Conservation (phyloP, 2,113 vertebrate species). For the Paedocypris sp. region DNA sequence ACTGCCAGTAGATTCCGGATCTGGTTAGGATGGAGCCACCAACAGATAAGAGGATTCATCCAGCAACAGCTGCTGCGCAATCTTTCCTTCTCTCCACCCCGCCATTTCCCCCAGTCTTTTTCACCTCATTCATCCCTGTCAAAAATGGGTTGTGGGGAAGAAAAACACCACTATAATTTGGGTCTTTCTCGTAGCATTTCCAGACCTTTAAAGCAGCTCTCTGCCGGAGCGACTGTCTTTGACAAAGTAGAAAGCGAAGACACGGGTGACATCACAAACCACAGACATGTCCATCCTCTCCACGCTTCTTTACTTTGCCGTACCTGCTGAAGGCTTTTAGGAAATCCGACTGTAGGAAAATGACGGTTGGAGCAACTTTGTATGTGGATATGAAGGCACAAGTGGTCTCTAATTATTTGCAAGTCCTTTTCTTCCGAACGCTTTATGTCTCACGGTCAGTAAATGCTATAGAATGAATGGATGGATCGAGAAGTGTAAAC, state of each 20-base stretch:
- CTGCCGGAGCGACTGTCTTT: not conserved
- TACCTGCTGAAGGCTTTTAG: not conserved
- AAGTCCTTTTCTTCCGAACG: not conserved
- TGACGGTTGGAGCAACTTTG: no score
- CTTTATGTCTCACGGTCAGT: not conserved
- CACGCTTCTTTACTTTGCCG: not conserved
- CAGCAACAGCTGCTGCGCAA: conserved; percentile 23
- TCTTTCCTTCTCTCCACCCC: not conserved
- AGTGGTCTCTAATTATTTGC: no score
- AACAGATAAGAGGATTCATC: conserved; percentile 25
- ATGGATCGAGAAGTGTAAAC: not conserved
- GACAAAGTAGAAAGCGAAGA: not conserved
- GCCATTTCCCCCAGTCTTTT: not conserved
- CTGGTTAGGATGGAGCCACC: not conserved
- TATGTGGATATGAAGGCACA: no score
- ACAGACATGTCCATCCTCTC: not conserved
- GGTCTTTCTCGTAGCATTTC: not conserved
- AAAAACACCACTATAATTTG: conserved; percentile 20
- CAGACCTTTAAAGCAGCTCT: not conserved
- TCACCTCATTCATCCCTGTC: conserved; percentile 35
- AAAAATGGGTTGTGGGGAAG: conserved; percentile 20
- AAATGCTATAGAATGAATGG: not conserved
- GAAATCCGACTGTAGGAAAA: no score
- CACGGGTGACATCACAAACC: conserved; percentile 1
- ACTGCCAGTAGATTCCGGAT: conserved; percentile 18